phyloP scores from a whole-genome alignment of 1,140 invertebrate species.

The Sycophaga agraensis region DNA sequence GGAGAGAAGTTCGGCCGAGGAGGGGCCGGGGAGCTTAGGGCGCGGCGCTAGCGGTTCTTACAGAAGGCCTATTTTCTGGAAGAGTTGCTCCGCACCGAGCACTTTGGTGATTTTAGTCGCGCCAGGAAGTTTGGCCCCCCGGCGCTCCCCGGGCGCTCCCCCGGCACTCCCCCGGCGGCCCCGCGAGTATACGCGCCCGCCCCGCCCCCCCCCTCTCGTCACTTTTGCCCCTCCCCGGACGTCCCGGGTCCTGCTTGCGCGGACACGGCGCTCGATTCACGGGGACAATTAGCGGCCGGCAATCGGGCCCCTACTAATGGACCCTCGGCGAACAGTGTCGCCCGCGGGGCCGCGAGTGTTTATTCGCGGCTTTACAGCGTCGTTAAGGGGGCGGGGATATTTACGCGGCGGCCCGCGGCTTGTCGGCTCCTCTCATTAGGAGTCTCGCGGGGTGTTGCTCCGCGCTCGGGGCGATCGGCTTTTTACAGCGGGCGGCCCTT shows the following conservation, averaged over 20 bases:
- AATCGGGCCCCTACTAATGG: neutral
- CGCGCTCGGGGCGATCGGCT: no score
- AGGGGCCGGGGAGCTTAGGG: constrained; percentile 20
- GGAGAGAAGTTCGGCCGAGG: no score
- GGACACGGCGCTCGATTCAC: constrained; percentile 3
- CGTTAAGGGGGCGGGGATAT: constrained; percentile 9
- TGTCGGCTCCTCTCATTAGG: no score
- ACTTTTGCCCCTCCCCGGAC: no score
- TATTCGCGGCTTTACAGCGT: constrained; percentile 12
- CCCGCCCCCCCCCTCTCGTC: no score
- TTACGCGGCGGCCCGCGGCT: no score
- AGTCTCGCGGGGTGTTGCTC: no score
- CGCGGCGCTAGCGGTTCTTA: neutral
- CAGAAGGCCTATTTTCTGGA: constrained; percentile 29
- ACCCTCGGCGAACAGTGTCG: no score
- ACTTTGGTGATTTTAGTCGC: constrained; percentile 8
- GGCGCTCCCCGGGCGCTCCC: neutral
- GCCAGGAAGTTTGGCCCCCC: constrained; percentile 3
- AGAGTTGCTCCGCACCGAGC: constrained; percentile 21
- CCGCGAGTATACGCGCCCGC: no score
- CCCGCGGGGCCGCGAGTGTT: no score
- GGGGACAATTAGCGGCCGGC: neutral
- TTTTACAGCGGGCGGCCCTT: no score
- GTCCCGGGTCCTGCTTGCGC: neutral
- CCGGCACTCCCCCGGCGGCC: no score